A percentile compares a stretch with the other conserved stretches of the same genome.
Conservation (phyloP, 2,797 vertebrate genomes). For the Molothrus aeneus region DNA sequence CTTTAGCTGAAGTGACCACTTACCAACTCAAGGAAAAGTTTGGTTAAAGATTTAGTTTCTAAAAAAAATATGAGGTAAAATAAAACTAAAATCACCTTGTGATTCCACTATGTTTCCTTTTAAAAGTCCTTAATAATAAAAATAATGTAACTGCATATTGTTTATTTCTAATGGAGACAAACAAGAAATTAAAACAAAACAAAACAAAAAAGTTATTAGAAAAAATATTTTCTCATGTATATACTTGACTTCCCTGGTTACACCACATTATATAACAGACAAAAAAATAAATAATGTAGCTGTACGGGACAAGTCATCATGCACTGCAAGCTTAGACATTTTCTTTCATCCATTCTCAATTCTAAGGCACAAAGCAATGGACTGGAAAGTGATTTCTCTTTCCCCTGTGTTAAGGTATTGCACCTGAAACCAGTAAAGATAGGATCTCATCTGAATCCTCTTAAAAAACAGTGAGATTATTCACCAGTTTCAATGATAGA, state of each 20-base stretch:
- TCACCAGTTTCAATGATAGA: not conserved
- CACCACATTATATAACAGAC: not conserved
- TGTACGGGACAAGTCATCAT: not conserved
- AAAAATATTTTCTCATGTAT: not conserved
- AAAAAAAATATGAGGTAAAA: not conserved
- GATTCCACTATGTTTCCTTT: not conserved
- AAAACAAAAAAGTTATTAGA: not conserved
- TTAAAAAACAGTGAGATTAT: not conserved
- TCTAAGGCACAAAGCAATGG: not conserved
- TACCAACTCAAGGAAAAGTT: not conserved
- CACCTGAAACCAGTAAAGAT: not conserved
- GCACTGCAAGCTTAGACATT: not conserved
- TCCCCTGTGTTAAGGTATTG: not conserved
- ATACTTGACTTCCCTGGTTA: not conserved
- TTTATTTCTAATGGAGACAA: not conserved
- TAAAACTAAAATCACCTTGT: not conserved
- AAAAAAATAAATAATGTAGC: not conserved
- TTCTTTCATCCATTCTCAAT: not conserved
- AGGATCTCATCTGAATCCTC: not conserved
- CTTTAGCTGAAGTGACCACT: not conserved
- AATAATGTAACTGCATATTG: not conserved
- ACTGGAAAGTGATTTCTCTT: not conserved
- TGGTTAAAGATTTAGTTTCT: not conserved
- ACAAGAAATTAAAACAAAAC: not conserved
- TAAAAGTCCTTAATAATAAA: not conserved